Conservation (phyloP, 2,113 vertebrate species). For the Tetrao urogallus region DNA sequence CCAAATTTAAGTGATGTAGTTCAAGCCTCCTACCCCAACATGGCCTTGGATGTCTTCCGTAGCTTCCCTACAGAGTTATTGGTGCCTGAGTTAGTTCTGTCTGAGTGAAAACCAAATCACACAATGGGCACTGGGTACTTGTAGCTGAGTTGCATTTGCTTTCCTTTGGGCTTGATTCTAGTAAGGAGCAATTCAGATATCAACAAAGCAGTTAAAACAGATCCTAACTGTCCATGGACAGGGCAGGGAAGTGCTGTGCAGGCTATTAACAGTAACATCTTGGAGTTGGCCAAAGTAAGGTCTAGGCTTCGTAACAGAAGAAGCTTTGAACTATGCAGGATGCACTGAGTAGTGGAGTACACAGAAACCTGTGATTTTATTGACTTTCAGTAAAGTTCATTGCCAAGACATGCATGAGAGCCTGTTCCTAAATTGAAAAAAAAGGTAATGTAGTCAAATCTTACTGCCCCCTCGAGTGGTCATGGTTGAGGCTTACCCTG, state of each 20-base stretch:
- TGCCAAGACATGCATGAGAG: not conserved
- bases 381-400: not conserved
- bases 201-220: fast-evolving
- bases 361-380: not conserved
- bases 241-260: no score
- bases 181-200: not conserved
- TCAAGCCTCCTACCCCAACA: not conserved
- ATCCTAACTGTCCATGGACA: not conserved
- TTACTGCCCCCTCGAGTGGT: not conserved
- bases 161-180: fast-evolving
- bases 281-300: no score
- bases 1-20: not conserved
- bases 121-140: not conserved
- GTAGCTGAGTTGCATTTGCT: not conserved
- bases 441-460: not conserved
- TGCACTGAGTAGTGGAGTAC: not conserved
- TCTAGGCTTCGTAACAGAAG: no score
- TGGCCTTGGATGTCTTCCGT: not conserved
- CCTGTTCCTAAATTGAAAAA: not conserved
- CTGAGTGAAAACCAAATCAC: not conserved
- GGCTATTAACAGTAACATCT: no score
- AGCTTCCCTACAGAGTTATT: not conserved
- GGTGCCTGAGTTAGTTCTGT: not conserved
- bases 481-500: not conserved
- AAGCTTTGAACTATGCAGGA: no score